phyloP scores from a whole-genome alignment of 2,888 invertebrate genomes.

The Sipha maydis region DNA sequence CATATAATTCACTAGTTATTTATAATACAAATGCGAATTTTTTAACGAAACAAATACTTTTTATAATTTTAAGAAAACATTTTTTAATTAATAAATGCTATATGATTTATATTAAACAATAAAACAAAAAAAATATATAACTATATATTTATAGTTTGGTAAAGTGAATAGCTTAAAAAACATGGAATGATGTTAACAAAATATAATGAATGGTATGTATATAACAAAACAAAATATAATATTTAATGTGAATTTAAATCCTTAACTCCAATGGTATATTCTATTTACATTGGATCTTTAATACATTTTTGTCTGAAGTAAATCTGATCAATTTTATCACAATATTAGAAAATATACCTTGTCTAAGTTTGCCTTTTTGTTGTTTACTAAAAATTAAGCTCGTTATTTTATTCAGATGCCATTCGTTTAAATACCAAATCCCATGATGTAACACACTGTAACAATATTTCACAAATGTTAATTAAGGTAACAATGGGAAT shows the following conservation, averaged over 20 bases:
- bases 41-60: slow-evolving; percentile 34
- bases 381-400: slow-evolving; percentile 39
- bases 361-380: slow-evolving; percentile 40
- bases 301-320: slow-evolving; percentile 1
- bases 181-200: slow-evolving; percentile 55
- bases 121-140: slow-evolving; percentile 1
- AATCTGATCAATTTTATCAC: slow-evolving; percentile 47
- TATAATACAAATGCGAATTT: slow-evolving; percentile 42
- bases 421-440: slow-evolving; percentile 55
- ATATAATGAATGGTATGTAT: slow-evolving; percentile 43
- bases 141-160: slow-evolving; percentile 52
- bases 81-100: slow-evolving; percentile 37
- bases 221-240: slow-evolving; percentile 18
- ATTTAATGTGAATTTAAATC: background rate
- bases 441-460: slow-evolving; percentile 53
- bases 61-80: slow-evolving; percentile 24
- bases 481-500: background rate
- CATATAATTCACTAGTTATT: slow-evolving; percentile 47
- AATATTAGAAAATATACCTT: slow-evolving; percentile 58
- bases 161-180: slow-evolving; percentile 40
- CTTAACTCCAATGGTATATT: background rate
- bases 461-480: background rate
- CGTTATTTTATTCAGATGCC: slow-evolving; percentile 34
- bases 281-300: slow-evolving; percentile 35
- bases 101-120: slow-evolving; percentile 29